Evolutionary conservation across 2,113 vertebrate species (phyloP), one percentile per base, ranked within the genome.

Genomic region (Semicossyphus pulcher): DNA sequence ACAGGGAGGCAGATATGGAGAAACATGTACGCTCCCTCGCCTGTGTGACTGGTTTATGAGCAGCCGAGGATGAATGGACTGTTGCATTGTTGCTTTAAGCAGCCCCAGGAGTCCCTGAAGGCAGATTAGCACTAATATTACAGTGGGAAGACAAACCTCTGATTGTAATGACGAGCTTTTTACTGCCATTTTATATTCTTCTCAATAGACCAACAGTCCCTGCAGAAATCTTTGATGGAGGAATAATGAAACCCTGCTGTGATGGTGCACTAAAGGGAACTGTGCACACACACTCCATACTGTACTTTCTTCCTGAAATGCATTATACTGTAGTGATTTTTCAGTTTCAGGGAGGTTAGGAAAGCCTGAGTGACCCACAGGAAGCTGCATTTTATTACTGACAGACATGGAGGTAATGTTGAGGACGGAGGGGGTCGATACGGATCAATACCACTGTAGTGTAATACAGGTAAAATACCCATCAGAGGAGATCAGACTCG

Each of bases 361-460:
- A 34, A 75, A 51, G 63, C 53, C 53, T 45, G 49, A 60, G 45
- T 78, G 76, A 80, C 62, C 77, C 78, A 25, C 71, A 48, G 86
- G 69, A 81, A 75, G 54, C 69, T 29, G 29, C 25, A n/a, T 76
- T 85, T 85, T 45, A 76, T 78, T 54, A 64, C 69, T 56, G 78
- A 58, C 57, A 48, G 56, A 47, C 74, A 32, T 3, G 44, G 78
- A 45, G 71, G 58, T 68, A 64, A 68, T 67, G 80, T 47, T 70
- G 51, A 76, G 74, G 66, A 63, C 29, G 66, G 21, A 42, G 21
- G 28, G 57, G 79, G 68, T 86, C 89, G 78, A 89, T 88, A 53
- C 37, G 69, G 82, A 84, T 87, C 89, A 9, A 89, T 86, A 18
- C 1, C 28, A 14, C 45, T 62, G 63, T 63, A 73, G 76, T 56